Evolutionary conservation across 1,140 invertebrate genomes (phyloP), one percentile per base, ranked within the genome.

Genomic region (Schmidtea mediterranea): DNA sequence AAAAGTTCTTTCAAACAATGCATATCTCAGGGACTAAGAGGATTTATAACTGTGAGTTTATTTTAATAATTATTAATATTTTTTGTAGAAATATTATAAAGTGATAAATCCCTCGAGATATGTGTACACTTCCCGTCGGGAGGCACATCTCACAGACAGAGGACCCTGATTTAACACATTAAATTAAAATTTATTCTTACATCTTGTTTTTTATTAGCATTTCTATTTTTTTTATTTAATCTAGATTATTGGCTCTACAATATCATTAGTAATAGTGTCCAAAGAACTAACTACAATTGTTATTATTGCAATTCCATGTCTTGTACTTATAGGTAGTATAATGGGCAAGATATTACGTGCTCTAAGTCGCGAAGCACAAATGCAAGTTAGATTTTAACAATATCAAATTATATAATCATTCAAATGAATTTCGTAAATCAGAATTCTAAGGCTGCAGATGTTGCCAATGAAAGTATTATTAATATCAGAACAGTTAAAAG

Each of bases 1-100:
- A 92, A 94, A 68, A 84, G 82, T 56, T 79, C 79, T 2, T 92
- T 92, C 59, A 92, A 92, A 63, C 73, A 78, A 53, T 78, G 76
- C 41, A 75, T 92, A 49, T 80, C 83, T 2, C 81, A 84, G 62
- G 84, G 86, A 1, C 58, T 90, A 36, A 69, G 79, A 55, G 82
- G 79, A 49, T 61, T 72, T 13, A 77, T 81, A 10, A 83, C 89
- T 70, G 76, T 79, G 54, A n/a, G 1, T 38, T 49, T 41, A 22
- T 36, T 51, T 38, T 51, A 49, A 48, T 43, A 38, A 19, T 19
- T 46, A 43, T 43, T n/a, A 9, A 43, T 43, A 43, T 38, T 15
- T 48, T 36, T 45, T 9, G n/a, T 13, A 36, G 2, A 36, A 49
- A 49, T 49, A 1, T 41, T 43, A 6, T 19, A 1, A 13, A 21